A percentile compares a stretch with the other conserved stretches of the same genome.
phyloP scores from a whole-genome alignment of 2,113 vertebrate genomes.

The Platichthys stellatus region DNA sequence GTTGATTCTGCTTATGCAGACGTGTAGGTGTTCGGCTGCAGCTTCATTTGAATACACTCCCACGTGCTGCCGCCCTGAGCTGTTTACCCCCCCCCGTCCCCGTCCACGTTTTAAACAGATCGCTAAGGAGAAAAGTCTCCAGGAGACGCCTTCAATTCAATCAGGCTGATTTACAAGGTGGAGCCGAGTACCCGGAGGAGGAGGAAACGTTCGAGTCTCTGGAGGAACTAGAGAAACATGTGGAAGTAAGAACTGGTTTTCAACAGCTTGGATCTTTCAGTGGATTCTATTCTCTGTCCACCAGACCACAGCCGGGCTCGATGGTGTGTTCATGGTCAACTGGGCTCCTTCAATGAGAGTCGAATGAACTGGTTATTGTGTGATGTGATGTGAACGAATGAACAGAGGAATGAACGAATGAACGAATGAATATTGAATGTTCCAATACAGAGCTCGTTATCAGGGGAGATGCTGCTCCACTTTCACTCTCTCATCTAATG shows the following conservation, averaged over 20 bases:
- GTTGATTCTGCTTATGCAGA: neutral
- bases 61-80: constrained; percentile 44
- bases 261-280: too few species aligned
- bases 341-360: neutral
- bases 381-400: neutral
- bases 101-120: constrained; percentile 31
- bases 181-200: neutral
- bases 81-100: constrained; percentile 29
- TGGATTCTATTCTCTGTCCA: too few species aligned
- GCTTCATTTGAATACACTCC: constrained; percentile 63
- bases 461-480: constrained; percentile 11
- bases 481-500: constrained; percentile 30
- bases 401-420: neutral
- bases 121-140: constrained; percentile 19
- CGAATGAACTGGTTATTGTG: neutral
- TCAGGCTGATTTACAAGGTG: neutral
- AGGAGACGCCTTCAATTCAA: neutral
- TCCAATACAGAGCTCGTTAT: constrained; percentile 6
- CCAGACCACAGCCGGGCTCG: too few species aligned
- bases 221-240: neutral
- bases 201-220: neutral
- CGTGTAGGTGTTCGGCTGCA: constrained; percentile 52
- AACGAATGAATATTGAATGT: neutral
- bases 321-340: neutral
- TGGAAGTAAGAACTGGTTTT: neutral